Percentiles rank a stretch among this genome's conserved stretches.
Conservation (phyloP, 2,888 invertebrate species). For the Hybos culiciformis region DNA sequence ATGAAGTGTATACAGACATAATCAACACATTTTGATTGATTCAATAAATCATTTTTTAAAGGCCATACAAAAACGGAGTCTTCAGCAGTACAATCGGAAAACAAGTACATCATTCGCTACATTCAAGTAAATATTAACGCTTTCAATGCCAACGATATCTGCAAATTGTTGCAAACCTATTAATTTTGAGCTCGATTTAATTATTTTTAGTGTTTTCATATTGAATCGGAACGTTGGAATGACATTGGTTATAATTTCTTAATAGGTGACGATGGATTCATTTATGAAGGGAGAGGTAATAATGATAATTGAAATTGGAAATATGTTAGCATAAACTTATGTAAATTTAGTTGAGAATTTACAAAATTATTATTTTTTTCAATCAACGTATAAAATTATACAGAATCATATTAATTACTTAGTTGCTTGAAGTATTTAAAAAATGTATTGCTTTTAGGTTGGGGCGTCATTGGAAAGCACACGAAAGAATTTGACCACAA, state of each 20-base stretch:
- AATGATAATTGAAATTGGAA: background rate
- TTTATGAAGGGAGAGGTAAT: conserved; percentile 40
- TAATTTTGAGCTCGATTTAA: too few species aligned
- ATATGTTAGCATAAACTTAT: background rate
- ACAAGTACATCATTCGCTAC: conserved; percentile 35
- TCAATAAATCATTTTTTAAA: too few species aligned
- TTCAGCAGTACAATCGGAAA: conserved; percentile 35
- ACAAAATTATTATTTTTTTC: too few species aligned
- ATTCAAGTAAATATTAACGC: conserved; percentile 30
- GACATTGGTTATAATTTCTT: conserved; percentile 43
- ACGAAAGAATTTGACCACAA: conserved; percentile 39
- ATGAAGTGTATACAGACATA: too few species aligned
- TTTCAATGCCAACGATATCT: too few species aligned
- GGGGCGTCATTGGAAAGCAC: conserved; percentile 41
- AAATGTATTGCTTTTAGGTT: too few species aligned
- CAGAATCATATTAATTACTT: background rate
- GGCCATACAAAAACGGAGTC: conserved; percentile 41
- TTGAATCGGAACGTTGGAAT: conserved; percentile 39
- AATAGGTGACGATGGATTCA: conserved; percentile 42
- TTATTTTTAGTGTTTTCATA: conserved; percentile 36
- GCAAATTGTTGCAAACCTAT: too few species aligned
- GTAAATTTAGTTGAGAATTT: too few species aligned
- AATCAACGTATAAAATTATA: background rate
- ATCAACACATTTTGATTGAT: too few species aligned
- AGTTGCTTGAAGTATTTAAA: too few species aligned